phyloP scores from a whole-genome alignment of 2,113 vertebrate species.

The Tenebrosternarchus preto region DNA sequence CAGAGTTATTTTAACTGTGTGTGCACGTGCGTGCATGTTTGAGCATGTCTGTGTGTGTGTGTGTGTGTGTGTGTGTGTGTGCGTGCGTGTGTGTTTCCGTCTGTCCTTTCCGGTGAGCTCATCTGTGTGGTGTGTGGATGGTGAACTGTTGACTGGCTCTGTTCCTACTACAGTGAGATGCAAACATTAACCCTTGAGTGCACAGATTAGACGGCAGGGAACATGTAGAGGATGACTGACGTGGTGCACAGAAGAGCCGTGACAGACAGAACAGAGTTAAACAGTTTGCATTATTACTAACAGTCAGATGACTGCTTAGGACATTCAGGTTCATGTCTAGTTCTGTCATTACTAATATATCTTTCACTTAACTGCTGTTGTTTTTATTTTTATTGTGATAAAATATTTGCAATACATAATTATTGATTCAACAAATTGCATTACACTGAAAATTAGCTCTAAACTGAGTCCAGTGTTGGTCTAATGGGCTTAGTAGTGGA shows the following conservation, averaged over 20 bases:
- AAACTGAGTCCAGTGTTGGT: not conserved
- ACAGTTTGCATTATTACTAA: not conserved
- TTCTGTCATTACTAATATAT: not conserved
- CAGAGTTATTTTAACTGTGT: not conserved
- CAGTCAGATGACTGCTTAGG: not conserved
- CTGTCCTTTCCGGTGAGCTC: not conserved
- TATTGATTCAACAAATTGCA: not conserved
- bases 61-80: too few relatives aligned
- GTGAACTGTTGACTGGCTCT: not conserved
- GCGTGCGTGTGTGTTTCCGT: too few relatives aligned
- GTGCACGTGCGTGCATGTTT: not conserved
- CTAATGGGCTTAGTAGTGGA: not conserved
- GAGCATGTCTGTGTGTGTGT: too few relatives aligned
- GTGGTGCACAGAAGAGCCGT: not conserved
- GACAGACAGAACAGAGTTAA: not conserved
- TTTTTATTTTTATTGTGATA: not conserved
- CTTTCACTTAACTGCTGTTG: not conserved
- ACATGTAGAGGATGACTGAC: not conserved
- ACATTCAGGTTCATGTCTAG: slow-evolving; percentile 6
- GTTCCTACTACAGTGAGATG: not conserved
- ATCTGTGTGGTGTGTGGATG: not conserved
- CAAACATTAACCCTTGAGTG: not conserved
- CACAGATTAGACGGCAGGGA: not conserved
- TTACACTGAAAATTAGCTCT: not conserved
- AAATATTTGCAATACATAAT: not conserved